phyloP scores from a whole-genome alignment of 2,797 vertebrate genomes.

The Syngnathus rostellatus region DNA sequence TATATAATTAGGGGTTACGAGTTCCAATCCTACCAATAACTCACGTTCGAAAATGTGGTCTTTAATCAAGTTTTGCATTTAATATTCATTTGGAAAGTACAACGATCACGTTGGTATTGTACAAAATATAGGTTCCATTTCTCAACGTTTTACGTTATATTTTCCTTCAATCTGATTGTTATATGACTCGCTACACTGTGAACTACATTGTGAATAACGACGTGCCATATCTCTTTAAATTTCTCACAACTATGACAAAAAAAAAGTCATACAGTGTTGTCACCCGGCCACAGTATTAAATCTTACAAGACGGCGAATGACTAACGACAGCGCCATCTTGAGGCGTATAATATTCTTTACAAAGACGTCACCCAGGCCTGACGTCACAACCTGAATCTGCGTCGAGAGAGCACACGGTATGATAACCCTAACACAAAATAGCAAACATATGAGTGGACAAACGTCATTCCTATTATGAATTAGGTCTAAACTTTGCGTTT shows the following conservation, averaged over 20 bases:
- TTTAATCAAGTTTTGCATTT: neutral
- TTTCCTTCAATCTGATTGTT: neutral
- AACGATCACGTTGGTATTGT: neutral
- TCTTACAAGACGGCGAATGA: neutral
- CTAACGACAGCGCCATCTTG: conserved; percentile 36
- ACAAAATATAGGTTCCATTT: neutral
- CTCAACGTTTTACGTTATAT: neutral
- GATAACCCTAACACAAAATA: neutral
- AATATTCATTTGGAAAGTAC: neutral
- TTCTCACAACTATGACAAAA: neutral
- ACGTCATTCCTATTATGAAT: neutral
- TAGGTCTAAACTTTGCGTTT: neutral
- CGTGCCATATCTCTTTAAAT: neutral
- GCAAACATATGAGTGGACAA: neutral
- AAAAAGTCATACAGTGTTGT: neutral
- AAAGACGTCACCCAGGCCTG: neutral
- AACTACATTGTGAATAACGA: neutral
- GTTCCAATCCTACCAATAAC: too few species aligned
- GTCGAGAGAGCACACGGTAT: neutral
- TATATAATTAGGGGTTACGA: too few species aligned
- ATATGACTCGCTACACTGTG: neutral
- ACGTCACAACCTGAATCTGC: neutral
- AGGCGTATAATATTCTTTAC: conserved; percentile 19
- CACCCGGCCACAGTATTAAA: neutral
- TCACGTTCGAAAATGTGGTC: neutral